These are phyloP conservation scores for Marronus borbonicus DNA, from an alignment of 2,888 invertebrate genomes.

Conservation along the genomic window DNA sequence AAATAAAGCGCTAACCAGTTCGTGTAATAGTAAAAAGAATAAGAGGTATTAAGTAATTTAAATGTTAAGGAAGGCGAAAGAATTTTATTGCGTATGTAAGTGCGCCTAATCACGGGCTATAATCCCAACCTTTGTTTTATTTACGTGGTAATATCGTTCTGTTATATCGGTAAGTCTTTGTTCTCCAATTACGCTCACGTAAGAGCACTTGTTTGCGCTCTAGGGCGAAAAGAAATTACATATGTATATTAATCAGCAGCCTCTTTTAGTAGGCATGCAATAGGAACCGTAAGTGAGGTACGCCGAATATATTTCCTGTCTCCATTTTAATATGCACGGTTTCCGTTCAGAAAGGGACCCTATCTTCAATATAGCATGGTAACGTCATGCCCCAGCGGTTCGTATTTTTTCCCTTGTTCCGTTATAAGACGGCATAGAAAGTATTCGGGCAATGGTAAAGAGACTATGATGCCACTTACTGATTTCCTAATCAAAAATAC, in stretches of 20 bases:
- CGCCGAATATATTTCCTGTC: constrained; percentile 11
- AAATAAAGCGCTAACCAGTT: too few relatives aligned
- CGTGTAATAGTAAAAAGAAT: too few relatives aligned
- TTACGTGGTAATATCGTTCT: constrained; percentile 1
- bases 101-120: constrained; percentile 11
- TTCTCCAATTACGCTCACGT: constrained; percentile 5
- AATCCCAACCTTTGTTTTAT: constrained; percentile 4
- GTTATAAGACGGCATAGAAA: too few relatives aligned
- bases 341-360: constrained; percentile 16
- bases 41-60: not conserved
- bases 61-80: not conserved
- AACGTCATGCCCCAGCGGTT: not conserved
- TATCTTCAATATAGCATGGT: constrained; percentile 1
- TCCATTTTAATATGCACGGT: constrained; percentile 5
- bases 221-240: constrained; percentile 1
- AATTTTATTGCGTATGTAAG: constrained; percentile 7
- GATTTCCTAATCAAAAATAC: too few relatives aligned
- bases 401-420: too few relatives aligned
- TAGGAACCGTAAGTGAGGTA: not conserved
- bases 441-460: too few relatives aligned
- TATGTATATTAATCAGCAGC: not conserved
- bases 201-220: not conserved
- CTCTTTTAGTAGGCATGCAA: not conserved
- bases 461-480: too few relatives aligned
- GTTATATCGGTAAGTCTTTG: not conserved